These are phyloP conservation scores for Pandemis heparana DNA, from an alignment of 2,888 invertebrate species.

Conservation along the genomic window DNA sequence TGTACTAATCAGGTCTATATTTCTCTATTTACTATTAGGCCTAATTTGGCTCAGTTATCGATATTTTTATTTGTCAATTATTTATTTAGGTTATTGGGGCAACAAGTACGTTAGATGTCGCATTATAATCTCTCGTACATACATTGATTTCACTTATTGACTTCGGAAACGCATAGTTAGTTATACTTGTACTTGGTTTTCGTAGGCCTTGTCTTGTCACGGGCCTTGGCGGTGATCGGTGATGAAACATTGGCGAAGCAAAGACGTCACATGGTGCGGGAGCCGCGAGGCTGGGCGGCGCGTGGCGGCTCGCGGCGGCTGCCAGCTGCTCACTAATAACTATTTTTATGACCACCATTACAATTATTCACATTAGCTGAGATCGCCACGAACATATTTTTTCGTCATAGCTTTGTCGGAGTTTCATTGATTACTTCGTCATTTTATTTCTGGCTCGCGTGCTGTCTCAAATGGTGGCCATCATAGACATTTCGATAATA, in stretches of 20 bases:
- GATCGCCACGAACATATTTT: slow-evolving; percentile 31
- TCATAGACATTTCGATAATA: background rate
- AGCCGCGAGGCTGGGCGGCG: slow-evolving; percentile 29
- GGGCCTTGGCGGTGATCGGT: slow-evolving; percentile 1
- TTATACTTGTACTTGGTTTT: background rate
- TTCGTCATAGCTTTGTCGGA: slow-evolving; percentile 14
- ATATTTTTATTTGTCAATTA: background rate
- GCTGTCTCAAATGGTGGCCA: slow-evolving; percentile 11
- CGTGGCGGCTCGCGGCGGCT: slow-evolving; percentile 19
- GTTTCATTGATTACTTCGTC: slow-evolving; percentile 35
- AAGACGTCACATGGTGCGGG: slow-evolving; percentile 22
- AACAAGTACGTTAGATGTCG: background rate
- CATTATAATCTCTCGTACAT: background rate
- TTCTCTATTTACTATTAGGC: background rate
- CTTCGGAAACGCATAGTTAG: background rate
- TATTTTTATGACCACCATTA: slow-evolving; percentile 51
- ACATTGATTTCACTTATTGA: background rate
- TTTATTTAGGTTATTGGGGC: background rate
- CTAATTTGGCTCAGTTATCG: background rate
- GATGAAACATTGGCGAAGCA: slow-evolving; percentile 29
- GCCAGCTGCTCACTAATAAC: slow-evolving; percentile 38
- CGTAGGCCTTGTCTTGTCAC: background rate
- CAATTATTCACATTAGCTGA: slow-evolving; percentile 46
- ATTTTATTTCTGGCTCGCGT: slow-evolving; percentile 14
- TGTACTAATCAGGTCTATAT: slow-evolving; percentile 4